phyloP scores from a whole-genome alignment of 2,797 vertebrate species.

The Urophycis tenuis region DNA sequence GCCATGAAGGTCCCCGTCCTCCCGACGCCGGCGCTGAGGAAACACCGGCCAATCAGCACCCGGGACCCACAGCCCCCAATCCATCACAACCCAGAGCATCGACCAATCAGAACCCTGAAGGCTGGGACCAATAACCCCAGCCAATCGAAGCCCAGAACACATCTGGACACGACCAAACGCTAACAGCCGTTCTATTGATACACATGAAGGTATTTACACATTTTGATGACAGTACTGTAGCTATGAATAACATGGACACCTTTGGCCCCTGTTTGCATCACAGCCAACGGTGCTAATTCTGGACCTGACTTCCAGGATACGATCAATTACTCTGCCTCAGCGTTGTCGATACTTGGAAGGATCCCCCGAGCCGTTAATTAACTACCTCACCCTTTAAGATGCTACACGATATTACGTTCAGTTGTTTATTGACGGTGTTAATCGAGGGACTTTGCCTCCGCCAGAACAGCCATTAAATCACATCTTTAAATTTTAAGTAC shows the following conservation, averaged over 20 bases:
- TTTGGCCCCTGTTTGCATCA: neutral
- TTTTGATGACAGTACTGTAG: neutral
- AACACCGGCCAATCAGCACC: constrained; percentile 8
- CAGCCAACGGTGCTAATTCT: neutral
- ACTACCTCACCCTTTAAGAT: neutral
- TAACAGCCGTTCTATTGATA: too few relatives aligned
- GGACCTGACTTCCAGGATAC: neutral
- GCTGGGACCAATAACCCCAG: too few relatives aligned
- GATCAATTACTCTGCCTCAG: neutral
- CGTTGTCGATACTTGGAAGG: constrained; percentile 25
- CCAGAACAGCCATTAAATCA: neutral
- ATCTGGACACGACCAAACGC: too few relatives aligned
- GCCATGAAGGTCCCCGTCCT: constrained; percentile 94
- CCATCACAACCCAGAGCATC: neutral
- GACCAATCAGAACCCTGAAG: too few relatives aligned
- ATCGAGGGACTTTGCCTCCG: neutral
- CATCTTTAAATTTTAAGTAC: constrained; percentile 1
- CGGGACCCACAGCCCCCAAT: neutral
- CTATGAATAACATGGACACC: neutral
- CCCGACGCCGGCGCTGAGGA: constrained; percentile 86
- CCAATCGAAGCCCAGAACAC: neutral
- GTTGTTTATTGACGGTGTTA: neutral
- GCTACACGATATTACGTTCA: neutral
- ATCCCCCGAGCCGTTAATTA: constrained; percentile 18
- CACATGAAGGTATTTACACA: neutral